phyloP scores from a whole-genome alignment of 2,113 vertebrate species.

The Peucedramus taeniatus region DNA sequence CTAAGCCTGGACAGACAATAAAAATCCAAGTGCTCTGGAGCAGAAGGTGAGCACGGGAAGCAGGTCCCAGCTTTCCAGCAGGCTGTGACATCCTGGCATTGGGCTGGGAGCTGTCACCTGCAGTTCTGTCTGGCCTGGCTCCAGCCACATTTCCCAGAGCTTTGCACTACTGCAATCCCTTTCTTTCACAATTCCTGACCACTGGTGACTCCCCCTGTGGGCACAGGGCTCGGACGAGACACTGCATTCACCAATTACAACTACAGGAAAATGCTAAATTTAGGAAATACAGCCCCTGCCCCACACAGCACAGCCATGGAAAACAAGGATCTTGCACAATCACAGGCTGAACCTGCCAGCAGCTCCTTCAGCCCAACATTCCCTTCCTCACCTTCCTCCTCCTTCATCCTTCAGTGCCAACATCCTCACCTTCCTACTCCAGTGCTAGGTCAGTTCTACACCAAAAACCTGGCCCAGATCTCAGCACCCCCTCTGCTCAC shows the following conservation, averaged over 20 bases:
- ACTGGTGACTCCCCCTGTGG: rapidly evolving
- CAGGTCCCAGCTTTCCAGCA: background rate
- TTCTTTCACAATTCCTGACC: background rate
- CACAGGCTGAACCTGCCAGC: background rate
- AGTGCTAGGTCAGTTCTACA: background rate
- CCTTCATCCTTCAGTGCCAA: no score
- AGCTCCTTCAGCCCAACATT: background rate
- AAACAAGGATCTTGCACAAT: background rate
- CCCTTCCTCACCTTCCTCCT: background rate
- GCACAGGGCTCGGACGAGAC: background rate
- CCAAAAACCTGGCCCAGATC: background rate
- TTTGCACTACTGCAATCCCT: background rate
- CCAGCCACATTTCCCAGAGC: background rate
- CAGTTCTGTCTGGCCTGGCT: background rate
- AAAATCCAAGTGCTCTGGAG: background rate
- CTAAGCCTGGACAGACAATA: background rate
- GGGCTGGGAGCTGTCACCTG: background rate
- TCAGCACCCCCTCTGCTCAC: background rate
- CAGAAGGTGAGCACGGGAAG: background rate
- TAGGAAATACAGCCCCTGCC: background rate
- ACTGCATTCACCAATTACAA: rapidly evolving
- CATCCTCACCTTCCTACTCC: background rate
- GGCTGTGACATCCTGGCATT: background rate
- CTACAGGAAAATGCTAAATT: background rate
- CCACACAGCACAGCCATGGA: background rate